Evolutionary conservation across 2,888 invertebrate genomes (phyloP), one percentile per base, ranked within the genome.

Genomic region (Ophioninae sp.): DNA sequence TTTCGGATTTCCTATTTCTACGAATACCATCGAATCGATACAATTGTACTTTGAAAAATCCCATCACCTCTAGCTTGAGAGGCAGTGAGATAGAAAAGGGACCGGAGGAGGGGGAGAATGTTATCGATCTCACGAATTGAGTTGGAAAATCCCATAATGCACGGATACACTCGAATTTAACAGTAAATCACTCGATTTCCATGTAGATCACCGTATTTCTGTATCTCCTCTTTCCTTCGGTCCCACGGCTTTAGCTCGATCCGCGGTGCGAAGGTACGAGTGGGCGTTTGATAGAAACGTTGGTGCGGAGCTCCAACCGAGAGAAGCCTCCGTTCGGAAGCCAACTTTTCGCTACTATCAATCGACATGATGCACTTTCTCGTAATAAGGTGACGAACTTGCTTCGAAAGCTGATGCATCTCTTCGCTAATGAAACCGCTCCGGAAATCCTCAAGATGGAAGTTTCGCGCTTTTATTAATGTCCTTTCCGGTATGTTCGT

Each of bases 11-110:
- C 65, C 63, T 64, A 61, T 41, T 69, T 64, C 67, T 77, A 64
- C 41, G 59, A 73, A 83, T 80, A 74, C 74, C 74, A 74, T 81
- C 74, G 59, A 74, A 68, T 39, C 37, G 37, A 69, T 78, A 65
- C 65, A 65, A 78, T 80, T 80, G 65, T 80, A 63, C 44, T 13
- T 20, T 41, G 56, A 81, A 67, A 78, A 81, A 78, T 67, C 68
- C 78, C 41, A 41, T 74, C 13, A 22, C 22, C 13, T 0, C 51
- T 17, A 10, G 10, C 51, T 3, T 13, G 1, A 51, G 51, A 13
- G 17, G 13, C 13, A 51, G 51, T 13, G 51, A 51, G 51, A 51
- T 10, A 51, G 10, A 51, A 5, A 51, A 51, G 51, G 13, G 51
- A 51, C 6, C 13, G 13, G 17, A 17, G 17, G 51, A 51, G 51